Percentiles rank a stretch among this genome's conserved stretches.
Evolutionary conservation across 2,888 invertebrate genomes (phyloP).

Genomic region (Protonemura montana): DNA sequence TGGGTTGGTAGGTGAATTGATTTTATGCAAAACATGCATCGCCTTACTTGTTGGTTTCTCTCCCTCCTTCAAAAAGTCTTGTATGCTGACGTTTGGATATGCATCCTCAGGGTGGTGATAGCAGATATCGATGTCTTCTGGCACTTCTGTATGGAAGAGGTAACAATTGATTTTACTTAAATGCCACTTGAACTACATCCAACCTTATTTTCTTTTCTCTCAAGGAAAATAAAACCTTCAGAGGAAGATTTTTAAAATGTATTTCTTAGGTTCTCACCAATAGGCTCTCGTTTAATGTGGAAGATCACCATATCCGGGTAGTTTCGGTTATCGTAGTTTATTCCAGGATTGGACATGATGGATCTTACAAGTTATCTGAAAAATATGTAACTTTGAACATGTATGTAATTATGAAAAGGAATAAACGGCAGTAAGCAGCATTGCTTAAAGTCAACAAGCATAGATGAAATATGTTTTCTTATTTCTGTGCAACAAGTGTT

Average conservation of each 20-base stretch:
- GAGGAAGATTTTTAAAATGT: no score
- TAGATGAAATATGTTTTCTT: no score
- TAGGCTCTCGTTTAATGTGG: not conserved
- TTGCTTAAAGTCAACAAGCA: no score
- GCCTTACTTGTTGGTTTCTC: not conserved
- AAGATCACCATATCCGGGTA: not conserved
- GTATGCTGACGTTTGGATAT: not conserved
- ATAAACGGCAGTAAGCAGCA: no score
- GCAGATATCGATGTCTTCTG: not conserved
- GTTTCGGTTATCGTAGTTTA: not conserved
- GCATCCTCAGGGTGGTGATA: not conserved
- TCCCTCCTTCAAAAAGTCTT: not conserved
- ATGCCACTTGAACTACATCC: not conserved
- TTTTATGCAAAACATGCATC: no score
- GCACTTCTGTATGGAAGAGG: not conserved
- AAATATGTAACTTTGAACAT: not conserved
- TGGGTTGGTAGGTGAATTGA: no score
- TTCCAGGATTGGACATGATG: not conserved
- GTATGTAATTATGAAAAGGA: no score
- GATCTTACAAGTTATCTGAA: not conserved
- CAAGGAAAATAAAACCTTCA: no score
- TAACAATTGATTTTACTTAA: not conserved
- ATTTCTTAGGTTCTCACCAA: not conserved
- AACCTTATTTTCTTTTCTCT: no score
- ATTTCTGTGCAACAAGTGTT: no score